These are phyloP conservation scores for Tigriopus japonicus DNA, from an alignment of 1,140 invertebrate genomes.

Conservation along the genomic window DNA sequence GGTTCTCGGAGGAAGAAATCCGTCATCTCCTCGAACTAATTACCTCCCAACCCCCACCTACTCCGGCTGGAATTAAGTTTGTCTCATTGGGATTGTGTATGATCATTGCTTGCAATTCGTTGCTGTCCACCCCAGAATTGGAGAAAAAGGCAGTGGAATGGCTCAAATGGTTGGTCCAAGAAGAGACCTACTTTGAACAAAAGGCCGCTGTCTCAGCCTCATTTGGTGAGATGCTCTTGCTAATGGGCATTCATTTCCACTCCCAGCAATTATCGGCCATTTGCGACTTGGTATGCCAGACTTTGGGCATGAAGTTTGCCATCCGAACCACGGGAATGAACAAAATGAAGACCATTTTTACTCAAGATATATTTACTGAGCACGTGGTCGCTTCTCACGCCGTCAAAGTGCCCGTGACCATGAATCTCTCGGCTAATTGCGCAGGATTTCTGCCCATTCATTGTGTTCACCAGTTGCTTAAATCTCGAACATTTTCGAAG, in stretches of 20 bases:
- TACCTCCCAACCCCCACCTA: constrained; percentile 71
- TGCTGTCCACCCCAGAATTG: constrained; percentile 52
- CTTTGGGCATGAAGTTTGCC: constrained; percentile 82
- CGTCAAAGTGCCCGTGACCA: constrained; percentile 83
- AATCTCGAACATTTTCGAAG: constrained; percentile 85
- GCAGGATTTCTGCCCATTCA: constrained; percentile 86
- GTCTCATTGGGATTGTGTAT: constrained; percentile 82
- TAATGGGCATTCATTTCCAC: constrained; percentile 93
- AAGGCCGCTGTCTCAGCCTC: constrained; percentile 24
- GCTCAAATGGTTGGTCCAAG: constrained; percentile 77
- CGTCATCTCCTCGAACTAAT: constrained; percentile 57
- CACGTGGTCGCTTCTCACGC: constrained; percentile 90
- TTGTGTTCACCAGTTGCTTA: constrained; percentile 87
- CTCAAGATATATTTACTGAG: constrained; percentile 91
- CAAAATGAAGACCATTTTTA: constrained; percentile 83
- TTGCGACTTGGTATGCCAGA: constrained; percentile 76
- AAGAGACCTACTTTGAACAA: constrained; percentile 52
- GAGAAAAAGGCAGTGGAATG: constrained; percentile 81
- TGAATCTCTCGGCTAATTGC: constrained; percentile 66
- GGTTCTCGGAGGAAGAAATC: constrained; percentile 82
- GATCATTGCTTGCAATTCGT: constrained; percentile 76
- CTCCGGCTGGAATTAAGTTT: constrained; percentile 71
- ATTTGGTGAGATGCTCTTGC: constrained; percentile 86
- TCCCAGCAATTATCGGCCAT: constrained; percentile 70
- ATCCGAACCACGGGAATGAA: constrained; percentile 76